A percentile compares a stretch with the other conserved stretches of the same genome.
Evolutionary conservation across 1,140 invertebrate species (phyloP).

Genomic region (Argopecten irradians): DNA sequence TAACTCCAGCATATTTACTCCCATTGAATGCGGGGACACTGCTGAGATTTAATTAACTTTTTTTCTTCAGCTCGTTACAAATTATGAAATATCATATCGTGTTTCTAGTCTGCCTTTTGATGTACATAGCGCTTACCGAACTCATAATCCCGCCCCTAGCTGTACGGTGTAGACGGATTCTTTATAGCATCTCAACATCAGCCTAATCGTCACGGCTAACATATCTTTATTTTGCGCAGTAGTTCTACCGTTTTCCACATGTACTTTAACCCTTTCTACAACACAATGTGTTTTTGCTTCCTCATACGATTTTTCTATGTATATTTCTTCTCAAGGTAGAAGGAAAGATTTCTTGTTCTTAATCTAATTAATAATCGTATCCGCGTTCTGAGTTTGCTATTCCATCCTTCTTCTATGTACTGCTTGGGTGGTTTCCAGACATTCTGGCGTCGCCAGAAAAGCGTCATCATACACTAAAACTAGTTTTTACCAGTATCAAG

Average conservation of each 20-base stretch:
- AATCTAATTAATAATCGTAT: slow-evolving; percentile 12
- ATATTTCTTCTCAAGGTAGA: slow-evolving; percentile 18
- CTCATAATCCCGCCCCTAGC: slow-evolving; percentile 35
- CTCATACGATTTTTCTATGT: background rate
- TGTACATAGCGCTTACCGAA: slow-evolving; percentile 32
- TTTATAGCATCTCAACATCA: background rate
- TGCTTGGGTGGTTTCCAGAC: slow-evolving; percentile 4
- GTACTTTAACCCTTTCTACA: background rate
- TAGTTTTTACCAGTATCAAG: background rate
- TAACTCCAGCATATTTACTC: slow-evolving; percentile 14
- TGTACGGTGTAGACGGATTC: slow-evolving; percentile 28
- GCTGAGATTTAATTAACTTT: slow-evolving; percentile 42
- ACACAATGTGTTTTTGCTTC: slow-evolving; percentile 18
- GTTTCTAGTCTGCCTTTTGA: slow-evolving; percentile 35
- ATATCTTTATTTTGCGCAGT: background rate
- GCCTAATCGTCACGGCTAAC: background rate
- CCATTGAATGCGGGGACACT: background rate
- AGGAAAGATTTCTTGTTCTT: slow-evolving; percentile 2
- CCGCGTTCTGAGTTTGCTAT: background rate
- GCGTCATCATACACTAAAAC: background rate
- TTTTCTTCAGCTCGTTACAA: slow-evolving; percentile 39
- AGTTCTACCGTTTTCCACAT: background rate
- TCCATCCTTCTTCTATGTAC: background rate
- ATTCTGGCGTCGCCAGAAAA: background rate
- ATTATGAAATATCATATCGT: slow-evolving; percentile 46